These are phyloP conservation scores for Pygmarrhopalites habei DNA, from an alignment of 1,140 invertebrate genomes.

Conservation along the genomic window DNA sequence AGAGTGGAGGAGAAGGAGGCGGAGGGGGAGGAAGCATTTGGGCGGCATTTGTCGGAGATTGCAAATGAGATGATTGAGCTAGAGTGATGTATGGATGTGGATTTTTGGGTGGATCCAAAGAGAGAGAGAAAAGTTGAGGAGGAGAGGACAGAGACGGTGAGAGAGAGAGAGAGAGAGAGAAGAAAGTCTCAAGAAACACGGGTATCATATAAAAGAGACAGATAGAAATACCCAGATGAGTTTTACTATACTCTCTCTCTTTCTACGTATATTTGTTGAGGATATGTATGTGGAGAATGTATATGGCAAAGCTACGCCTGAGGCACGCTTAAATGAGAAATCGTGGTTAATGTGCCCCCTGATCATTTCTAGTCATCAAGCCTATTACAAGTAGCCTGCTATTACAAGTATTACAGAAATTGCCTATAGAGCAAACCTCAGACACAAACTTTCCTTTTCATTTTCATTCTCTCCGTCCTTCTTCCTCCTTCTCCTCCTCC, in stretches of 20 bases:
- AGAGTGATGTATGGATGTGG: slow-evolving; percentile 33
- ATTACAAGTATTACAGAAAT: slow-evolving; percentile 39
- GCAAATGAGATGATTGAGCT: slow-evolving; percentile 38
- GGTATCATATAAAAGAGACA: slow-evolving; percentile 35
- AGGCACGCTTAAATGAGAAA: slow-evolving; percentile 37
- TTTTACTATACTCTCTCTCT: too few relatives aligned
- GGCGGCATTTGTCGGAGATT: slow-evolving; percentile 32
- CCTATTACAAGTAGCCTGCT: slow-evolving; percentile 37
- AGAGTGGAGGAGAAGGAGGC: background rate
- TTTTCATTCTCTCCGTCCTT: slow-evolving; percentile 10
- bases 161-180: background rate
- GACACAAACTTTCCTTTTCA: slow-evolving; percentile 35
- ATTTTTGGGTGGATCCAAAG: slow-evolving; percentile 23
- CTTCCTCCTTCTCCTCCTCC: background rate
- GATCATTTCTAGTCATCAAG: slow-evolving; percentile 33
- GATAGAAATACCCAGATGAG: too few relatives aligned
- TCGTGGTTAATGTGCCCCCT: slow-evolving; percentile 37
- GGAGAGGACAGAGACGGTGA: background rate
- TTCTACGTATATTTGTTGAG: too few relatives aligned
- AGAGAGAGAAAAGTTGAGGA: background rate
- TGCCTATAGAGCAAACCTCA: slow-evolving; percentile 32
- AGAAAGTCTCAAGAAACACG: slow-evolving; percentile 23
- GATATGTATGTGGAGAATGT: slow-evolving; percentile 20
- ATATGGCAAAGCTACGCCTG: too few relatives aligned
- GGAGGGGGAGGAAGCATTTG: slow-evolving; percentile 25